A percentile compares a stretch with the other conserved stretches of the same genome.
phyloP scores from a whole-genome alignment of 2,113 vertebrate species.

The Lonchura striata region DNA sequence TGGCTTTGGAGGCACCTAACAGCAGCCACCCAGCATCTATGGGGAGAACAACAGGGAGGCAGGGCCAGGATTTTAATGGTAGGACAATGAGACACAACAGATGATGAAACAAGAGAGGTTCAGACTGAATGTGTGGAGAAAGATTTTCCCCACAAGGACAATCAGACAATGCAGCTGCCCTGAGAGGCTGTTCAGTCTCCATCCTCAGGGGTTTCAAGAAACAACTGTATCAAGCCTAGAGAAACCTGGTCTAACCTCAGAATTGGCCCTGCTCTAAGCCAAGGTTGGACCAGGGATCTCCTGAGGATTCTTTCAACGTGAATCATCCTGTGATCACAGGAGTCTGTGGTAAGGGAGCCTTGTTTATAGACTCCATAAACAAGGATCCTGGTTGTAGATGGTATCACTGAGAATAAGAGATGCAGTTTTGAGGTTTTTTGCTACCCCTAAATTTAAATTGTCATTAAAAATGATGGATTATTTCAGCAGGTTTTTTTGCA shows the following conservation, averaged over 20 bases:
- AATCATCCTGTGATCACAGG: not conserved
- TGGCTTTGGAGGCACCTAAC: not conserved
- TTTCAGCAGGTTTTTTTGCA: not conserved
- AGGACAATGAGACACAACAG: not conserved
- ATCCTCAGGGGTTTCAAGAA: not conserved
- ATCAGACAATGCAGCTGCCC: not conserved
- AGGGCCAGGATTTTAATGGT: not conserved
- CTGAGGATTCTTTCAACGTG: not conserved
- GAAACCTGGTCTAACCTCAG: not conserved
- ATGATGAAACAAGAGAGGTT: not conserved
- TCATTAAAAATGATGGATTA: conserved; percentile 11
- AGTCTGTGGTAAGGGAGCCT: not conserved
- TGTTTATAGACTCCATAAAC: not conserved
- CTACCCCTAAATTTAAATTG: conserved; percentile 5
- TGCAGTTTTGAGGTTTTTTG: not conserved
- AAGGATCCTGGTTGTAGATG: not conserved
- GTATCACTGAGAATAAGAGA: not conserved
- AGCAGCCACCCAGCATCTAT: not conserved
- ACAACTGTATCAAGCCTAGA: not conserved
- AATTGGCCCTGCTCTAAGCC: not conserved
- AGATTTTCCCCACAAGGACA: not conserved
- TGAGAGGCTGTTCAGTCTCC: not conserved
- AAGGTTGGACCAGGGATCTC: not conserved
- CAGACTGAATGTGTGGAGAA: not conserved
- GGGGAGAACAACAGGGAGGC: not conserved